phyloP scores from a whole-genome alignment of 1,140 invertebrate genomes.

The Calycopis cecrops region DNA sequence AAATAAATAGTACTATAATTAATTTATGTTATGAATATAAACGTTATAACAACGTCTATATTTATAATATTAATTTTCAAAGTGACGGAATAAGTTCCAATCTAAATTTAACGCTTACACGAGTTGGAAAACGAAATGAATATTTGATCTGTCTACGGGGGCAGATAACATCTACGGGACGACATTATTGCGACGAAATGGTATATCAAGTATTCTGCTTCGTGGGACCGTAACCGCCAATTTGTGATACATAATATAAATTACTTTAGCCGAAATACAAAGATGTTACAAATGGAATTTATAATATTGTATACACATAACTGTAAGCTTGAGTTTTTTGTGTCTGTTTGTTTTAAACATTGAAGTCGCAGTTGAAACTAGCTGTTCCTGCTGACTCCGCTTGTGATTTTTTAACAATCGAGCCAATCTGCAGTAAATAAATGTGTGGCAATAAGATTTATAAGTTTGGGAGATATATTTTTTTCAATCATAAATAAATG shows the following conservation, averaged over 20 bases:
- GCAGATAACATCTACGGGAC: slow-evolving; percentile 46
- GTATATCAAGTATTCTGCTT: slow-evolving; percentile 31
- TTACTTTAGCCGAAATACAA: slow-evolving; percentile 17
- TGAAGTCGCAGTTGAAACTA: too few relatives aligned
- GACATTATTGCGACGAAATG: slow-evolving; percentile 57
- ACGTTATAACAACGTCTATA: slow-evolving; percentile 1
- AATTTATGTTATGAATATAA: background rate
- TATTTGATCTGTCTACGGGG: slow-evolving; percentile 52
- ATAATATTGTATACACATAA: too few relatives aligned
- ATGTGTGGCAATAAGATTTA: too few relatives aligned
- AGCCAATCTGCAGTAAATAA: too few relatives aligned
- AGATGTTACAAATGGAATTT: too few relatives aligned
- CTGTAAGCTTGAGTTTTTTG: too few relatives aligned
- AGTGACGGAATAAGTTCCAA: slow-evolving; percentile 17
- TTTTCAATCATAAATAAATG: too few relatives aligned
- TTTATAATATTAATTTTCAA: slow-evolving; percentile 33
- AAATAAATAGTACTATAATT: background rate
- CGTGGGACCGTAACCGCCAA: slow-evolving; percentile 26
- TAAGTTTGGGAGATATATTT: too few relatives aligned
- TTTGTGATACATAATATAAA: slow-evolving; percentile 29
- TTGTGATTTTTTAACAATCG: too few relatives aligned
- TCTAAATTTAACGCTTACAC: slow-evolving; percentile 57
- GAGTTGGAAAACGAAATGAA: slow-evolving; percentile 47
- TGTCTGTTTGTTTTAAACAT: too few relatives aligned
- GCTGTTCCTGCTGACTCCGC: too few relatives aligned